Conservation (phyloP, 2,113 vertebrate species). For the Cavia porcellus region DNA sequence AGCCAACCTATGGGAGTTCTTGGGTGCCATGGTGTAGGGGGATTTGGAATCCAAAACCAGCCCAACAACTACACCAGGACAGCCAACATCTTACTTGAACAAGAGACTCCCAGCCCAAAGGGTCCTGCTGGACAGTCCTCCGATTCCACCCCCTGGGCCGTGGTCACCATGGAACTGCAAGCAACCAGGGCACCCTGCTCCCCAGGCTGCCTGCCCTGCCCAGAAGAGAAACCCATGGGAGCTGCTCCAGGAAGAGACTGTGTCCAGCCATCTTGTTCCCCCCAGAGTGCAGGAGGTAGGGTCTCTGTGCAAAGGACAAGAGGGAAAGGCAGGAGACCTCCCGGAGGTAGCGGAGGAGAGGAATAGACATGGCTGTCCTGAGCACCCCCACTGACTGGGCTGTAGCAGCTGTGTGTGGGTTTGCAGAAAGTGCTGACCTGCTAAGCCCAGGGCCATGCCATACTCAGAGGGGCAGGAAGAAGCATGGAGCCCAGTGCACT, state of each 20-base stretch:
- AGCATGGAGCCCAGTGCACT: not conserved
- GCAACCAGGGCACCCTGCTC: not conserved
- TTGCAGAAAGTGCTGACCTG: conserved; percentile 23
- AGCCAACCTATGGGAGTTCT: not conserved
- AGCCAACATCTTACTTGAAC: not conserved
- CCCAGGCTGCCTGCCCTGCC: not conserved
- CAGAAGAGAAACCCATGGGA: not conserved
- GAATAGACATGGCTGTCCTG: not conserved
- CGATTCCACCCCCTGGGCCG: not conserved
- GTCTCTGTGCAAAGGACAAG: not conserved
- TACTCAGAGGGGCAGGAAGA: conserved; percentile 21
- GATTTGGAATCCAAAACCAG: not conserved
- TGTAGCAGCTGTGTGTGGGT: not conserved
- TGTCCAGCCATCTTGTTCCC: not conserved
- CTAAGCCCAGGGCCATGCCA: not conserved
- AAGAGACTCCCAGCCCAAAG: not conserved
- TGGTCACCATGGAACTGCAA: not conserved
- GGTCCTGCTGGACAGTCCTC: not conserved
- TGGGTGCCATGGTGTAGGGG: not conserved
- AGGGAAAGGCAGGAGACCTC: accelerated
- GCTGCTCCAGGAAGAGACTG: not conserved
- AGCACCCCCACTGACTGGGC: not conserved
- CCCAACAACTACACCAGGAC: not conserved
- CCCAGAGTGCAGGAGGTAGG: accelerated
- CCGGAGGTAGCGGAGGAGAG: not conserved